Evolutionary conservation across 1,140 invertebrate genomes (phyloP).

Genomic region (Pseudoatta argentina): DNA sequence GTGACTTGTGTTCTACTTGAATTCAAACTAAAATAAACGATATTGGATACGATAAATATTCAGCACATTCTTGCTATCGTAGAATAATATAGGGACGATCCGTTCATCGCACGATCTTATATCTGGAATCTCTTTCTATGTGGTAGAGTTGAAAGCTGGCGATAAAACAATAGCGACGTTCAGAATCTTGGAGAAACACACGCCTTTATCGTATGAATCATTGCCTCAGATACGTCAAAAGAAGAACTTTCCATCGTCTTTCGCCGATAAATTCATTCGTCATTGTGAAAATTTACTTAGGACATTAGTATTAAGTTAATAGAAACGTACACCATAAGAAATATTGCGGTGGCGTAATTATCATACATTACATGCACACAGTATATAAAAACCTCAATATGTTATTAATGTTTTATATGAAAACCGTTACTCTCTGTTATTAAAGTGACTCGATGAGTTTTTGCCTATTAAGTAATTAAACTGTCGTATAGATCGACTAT

Average conservation of each 20-base stretch:
- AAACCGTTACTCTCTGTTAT: neutral
- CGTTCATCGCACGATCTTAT: neutral
- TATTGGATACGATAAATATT: neutral
- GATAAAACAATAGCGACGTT: neutral
- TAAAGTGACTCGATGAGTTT: neutral
- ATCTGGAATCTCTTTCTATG: neutral
- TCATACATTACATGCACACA: too few relatives aligned
- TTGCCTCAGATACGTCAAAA: neutral
- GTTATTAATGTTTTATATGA: neutral
- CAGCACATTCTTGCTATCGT: neutral
- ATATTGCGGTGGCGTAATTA: neutral
- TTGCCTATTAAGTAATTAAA: neutral
- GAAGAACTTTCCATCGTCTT: slow-evolving; percentile 29
- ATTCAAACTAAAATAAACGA: neutral
- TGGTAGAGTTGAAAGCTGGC: neutral
- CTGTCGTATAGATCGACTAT: neutral
- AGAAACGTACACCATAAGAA: neutral
- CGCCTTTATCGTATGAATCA: slow-evolving; percentile 66
- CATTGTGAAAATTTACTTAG: slow-evolving; percentile 34
- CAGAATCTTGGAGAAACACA: slow-evolving; percentile 33
- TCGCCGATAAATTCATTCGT: slow-evolving; percentile 39
- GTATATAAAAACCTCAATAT: neutral
- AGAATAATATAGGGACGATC: neutral
- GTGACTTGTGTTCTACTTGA: too few relatives aligned
- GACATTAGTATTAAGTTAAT: neutral